Evolutionary conservation across 2,888 invertebrate genomes (phyloP), one percentile per base, ranked within the genome.

Genomic region (Willowsia nigromaculata): DNA sequence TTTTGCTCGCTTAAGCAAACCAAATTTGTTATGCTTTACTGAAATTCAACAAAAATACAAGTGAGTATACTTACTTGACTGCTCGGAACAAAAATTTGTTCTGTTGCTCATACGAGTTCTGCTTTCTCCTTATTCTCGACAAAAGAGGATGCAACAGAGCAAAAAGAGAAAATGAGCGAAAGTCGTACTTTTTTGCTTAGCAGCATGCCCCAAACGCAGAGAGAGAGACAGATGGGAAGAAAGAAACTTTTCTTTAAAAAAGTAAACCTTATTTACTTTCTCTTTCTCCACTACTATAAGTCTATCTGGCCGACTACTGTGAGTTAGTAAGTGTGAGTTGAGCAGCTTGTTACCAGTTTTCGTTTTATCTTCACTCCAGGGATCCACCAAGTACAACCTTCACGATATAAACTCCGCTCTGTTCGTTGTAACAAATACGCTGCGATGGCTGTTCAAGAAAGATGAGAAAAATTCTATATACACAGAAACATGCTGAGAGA

Each of bases 321-420:
- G 25, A 25, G 47, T 40, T 11, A 50, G 13, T 53, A 50, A 76
- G 80, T 37, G 33, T 53, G 30, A 13, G 7, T 40, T 40, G 68
- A 80, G 56, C 56, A 50, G 80, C 53, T 76, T 76, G 76, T 76
- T 85, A 76, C 85, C 62, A 85, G 59, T 85, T 85, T 85, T 85
- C 85, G 74, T 84, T 84, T 62, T 76, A 85, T 85, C 76, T 76
- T 85, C 85, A 85, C 85, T 85, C 85, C 76, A 85, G 85, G 85
- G 85, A 85, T 56, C 47, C 74, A 59, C 68, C 83, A 56, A 18
- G 1, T 13, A 1, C 1, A 13, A 50, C 47, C 76, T 50, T 1
- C 13, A 71, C 43, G 25, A 40, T 43, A 65, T 2, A 6, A 1
- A 1, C 13, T 9, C 3, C 43, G 9, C 43, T 37, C 43, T 43